Evolutionary conservation across 1,140 invertebrate genomes (phyloP), one percentile per base, ranked within the genome.

Genomic region (Tetraneura akinire): DNA sequence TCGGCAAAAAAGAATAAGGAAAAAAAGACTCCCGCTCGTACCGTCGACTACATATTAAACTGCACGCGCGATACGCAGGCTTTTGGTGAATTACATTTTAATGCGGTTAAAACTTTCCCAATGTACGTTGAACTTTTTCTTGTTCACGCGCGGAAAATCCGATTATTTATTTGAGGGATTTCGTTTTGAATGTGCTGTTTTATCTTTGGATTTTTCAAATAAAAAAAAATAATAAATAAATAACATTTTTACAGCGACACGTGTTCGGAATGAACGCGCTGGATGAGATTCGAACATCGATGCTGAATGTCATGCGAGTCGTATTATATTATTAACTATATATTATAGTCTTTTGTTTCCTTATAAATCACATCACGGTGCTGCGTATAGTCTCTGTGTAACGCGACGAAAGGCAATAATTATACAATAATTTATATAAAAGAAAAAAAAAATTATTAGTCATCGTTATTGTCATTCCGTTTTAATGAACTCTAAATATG

Each of bases 51-150:
- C 10, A 37, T 37, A 37, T 37, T n/a, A n/a, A 37, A 37, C 32
- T 37, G 8, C 8, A 37, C 8, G 8, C 32, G 8, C 8, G 8
- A 37, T 37, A 13, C 37, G 37, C 64, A n/a, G 21, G 32, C 64
- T 68, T 66, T 68, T 68, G 64, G 32, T 32, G 64, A 68, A 68
- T 68, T 68, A 68, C 66, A 29, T 49, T 70, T 70, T 49, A 70
- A 70, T 70, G 66, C 66, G 45, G 45, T 49, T 47, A 70, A 47
- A 70, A 70, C 66, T 70, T 70, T 49, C 21, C 42, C 66, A 29
- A 26, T 49, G 45, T 70, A 49, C 45, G 42, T 49, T 70, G 42
- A 70, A 70, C 66, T 70, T 70, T 70, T 29, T 10, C 66, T 47
- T 68, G n/a, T 68, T 68, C 21, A 23, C n/a, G 37, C 37, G 21